Conservation (phyloP, 2,888 invertebrate genomes). For the Papilio gigon region DNA sequence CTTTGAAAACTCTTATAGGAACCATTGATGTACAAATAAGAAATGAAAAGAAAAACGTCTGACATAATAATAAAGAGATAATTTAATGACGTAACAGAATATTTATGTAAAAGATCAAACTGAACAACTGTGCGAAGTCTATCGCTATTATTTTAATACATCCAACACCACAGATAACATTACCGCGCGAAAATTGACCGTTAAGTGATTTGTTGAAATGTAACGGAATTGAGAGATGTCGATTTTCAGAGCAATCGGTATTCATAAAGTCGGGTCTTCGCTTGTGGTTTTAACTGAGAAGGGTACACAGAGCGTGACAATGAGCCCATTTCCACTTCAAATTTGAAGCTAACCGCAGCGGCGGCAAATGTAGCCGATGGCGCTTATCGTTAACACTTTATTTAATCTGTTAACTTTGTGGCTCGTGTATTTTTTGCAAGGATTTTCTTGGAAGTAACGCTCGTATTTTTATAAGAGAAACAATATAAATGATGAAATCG, state of each 20-base stretch:
- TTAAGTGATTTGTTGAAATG: slow-evolving; percentile 31
- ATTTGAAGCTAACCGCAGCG: slow-evolving; percentile 70
- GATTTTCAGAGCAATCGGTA: slow-evolving; percentile 44
- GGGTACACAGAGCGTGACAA: slow-evolving; percentile 64
- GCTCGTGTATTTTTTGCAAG: neutral
- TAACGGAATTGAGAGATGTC: slow-evolving; percentile 70
- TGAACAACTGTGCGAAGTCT: neutral
- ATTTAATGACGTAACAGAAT: neutral
- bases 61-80: slow-evolving; percentile 4
- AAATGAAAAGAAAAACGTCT: too few relatives aligned
- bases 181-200: slow-evolving; percentile 17
- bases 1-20: too few relatives aligned
- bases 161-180: neutral
- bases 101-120: neutral
- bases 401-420: slow-evolving; percentile 1
- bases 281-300: slow-evolving; percentile 70
- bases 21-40: too few relatives aligned
- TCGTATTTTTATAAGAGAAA: too few relatives aligned
- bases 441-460: too few relatives aligned
- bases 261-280: slow-evolving; percentile 54
- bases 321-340: slow-evolving; percentile 70
- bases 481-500: too few relatives aligned
- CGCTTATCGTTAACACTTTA: neutral
- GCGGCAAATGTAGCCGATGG: slow-evolving; percentile 51
- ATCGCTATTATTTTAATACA: neutral